A percentile compares a stretch with the other conserved stretches of the same genome.
phyloP scores from a whole-genome alignment of 2,113 vertebrate genomes.

The Prunella himalayana region DNA sequence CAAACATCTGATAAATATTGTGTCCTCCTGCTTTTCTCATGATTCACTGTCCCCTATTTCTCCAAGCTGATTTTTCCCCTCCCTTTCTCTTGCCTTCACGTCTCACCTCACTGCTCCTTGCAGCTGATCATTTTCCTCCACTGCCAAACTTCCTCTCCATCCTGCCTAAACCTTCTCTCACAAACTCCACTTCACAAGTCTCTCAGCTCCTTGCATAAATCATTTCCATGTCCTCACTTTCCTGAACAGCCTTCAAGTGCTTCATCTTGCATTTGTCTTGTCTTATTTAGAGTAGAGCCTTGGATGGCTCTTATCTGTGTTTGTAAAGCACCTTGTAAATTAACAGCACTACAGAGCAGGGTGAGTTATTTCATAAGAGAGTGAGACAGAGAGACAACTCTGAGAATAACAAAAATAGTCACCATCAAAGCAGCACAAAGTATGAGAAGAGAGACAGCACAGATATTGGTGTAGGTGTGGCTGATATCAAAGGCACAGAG shows the following conservation, averaged over 20 bases:
- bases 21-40: neutral
- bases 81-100: neutral
- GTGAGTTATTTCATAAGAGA: neutral
- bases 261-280: neutral
- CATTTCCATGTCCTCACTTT: neutral
- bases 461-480: neutral
- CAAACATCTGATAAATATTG: neutral
- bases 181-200: neutral
- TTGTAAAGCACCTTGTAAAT: slow-evolving; percentile 55
- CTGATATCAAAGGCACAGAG: neutral
- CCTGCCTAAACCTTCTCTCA: neutral
- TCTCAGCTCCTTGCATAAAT: neutral
- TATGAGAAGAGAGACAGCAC: neutral
- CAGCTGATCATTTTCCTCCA: neutral
- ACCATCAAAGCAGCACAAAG: neutral
- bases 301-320: slow-evolving; percentile 24
- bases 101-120: neutral
- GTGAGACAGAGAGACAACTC: neutral
- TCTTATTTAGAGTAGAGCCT: neutral
- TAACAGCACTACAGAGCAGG: slow-evolving; percentile 22
- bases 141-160: neutral
- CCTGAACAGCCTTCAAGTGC: slow-evolving; percentile 1
- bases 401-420: slow-evolving; percentile 36
- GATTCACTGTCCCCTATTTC: neutral
- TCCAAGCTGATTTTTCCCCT: neutral